phyloP scores from a whole-genome alignment of 2,888 invertebrate species.

The Orthosia incerta region DNA sequence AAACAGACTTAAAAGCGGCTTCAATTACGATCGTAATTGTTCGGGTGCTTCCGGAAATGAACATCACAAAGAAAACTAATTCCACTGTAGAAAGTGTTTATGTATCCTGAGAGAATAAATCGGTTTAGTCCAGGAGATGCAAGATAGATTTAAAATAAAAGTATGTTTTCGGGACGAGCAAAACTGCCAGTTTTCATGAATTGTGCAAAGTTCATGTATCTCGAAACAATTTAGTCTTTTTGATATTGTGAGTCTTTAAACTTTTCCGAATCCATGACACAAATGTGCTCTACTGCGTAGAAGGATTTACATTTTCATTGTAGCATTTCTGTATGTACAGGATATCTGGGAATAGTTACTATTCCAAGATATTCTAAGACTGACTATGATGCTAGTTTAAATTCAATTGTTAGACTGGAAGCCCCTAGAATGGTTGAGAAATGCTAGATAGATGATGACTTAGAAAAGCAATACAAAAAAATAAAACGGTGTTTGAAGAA shows the following conservation, averaged over 20 bases:
- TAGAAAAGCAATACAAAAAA: too few species aligned
- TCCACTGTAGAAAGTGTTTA: constrained; percentile 35
- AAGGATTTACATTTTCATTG: background rate
- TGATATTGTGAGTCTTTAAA: background rate
- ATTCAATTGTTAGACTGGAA: too few species aligned
- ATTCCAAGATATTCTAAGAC: too few species aligned
- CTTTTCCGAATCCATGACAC: background rate
- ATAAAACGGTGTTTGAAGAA: too few species aligned
- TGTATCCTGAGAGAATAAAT: constrained; percentile 9
- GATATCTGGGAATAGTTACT: too few species aligned
- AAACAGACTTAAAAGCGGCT: constrained; percentile 50
- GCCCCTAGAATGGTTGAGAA: background rate
- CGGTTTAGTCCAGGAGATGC: constrained; percentile 1
- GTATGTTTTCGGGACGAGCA: background rate
- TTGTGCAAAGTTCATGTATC: background rate
- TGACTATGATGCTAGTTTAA: too few species aligned
- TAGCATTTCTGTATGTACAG: background rate
- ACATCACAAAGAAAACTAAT: constrained; percentile 32
- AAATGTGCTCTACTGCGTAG: background rate
- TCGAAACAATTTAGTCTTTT: background rate
- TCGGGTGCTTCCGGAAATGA: constrained; percentile 32
- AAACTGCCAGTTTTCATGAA: background rate
- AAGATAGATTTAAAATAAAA: background rate
- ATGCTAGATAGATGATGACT: background rate
- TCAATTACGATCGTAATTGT: constrained; percentile 32